These are phyloP conservation scores for Lamellibrachia satsuma DNA, from an alignment of 2,888 invertebrate genomes.

Conservation along the genomic window DNA sequence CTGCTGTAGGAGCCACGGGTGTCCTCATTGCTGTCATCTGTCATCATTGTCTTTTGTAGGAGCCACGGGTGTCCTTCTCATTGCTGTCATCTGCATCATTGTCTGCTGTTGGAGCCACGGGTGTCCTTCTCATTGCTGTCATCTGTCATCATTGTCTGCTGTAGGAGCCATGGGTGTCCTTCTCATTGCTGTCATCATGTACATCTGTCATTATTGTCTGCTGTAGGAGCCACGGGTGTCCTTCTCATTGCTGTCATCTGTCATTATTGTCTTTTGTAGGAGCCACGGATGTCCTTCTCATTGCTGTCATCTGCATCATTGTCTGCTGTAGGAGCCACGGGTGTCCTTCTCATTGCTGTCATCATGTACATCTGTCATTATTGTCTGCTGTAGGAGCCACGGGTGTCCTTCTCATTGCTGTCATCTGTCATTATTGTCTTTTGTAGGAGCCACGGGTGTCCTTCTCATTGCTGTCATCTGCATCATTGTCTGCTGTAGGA, in stretches of 20 bases:
- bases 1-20: too few species aligned
- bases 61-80: constrained; percentile 67
- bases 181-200: constrained; percentile 58
- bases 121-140: constrained; percentile 69
- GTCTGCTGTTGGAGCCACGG: constrained; percentile 68
- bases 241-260: constrained; percentile 59
- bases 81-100: constrained; percentile 60
- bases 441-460: too few species aligned
- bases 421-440: too few species aligned
- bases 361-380: constrained; percentile 64
- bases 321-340: too few species aligned
- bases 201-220: not conserved
- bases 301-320: constrained; percentile 65
- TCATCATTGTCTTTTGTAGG: constrained; percentile 64
- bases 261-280: too few species aligned
- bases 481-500: constrained; percentile 65
- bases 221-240: constrained; percentile 56
- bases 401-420: constrained; percentile 70
- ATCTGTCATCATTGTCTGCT: not conserved
- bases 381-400: constrained; percentile 67
- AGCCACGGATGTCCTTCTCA: not conserved
- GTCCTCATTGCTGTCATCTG: too few species aligned
- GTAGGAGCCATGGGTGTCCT: constrained; percentile 71
- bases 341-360: too few species aligned
- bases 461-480: too few species aligned